Conservation (phyloP, 1,140 invertebrate species). For the Euborellia annulipes region DNA sequence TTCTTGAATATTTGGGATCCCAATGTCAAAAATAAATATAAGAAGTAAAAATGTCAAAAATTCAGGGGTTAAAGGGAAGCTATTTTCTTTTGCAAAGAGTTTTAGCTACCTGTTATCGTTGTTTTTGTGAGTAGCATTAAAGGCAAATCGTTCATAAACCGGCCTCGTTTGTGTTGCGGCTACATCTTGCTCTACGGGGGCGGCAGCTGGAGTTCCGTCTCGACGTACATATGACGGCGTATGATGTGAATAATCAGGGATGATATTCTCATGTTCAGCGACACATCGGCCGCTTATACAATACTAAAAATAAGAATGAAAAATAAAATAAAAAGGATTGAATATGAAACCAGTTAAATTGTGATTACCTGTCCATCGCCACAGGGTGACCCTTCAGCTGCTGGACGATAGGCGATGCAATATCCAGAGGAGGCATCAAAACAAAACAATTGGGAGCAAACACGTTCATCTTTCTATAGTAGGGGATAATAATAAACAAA, state of each 20-base stretch:
- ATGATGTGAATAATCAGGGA: slow-evolving; percentile 82
- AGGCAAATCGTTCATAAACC: slow-evolving; percentile 17
- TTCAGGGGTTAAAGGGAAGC: no score
- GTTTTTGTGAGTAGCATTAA: no score
- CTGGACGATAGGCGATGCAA: slow-evolving; percentile 86
- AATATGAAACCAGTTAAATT: no score
- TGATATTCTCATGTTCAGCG: slow-evolving; percentile 81
- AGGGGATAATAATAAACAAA: neutral
- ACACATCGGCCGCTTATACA: slow-evolving; percentile 82
- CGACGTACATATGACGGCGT: slow-evolving; percentile 53
- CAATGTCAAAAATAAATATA: no score
- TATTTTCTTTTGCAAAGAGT: no score
- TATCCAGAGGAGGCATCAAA: slow-evolving; percentile 88
- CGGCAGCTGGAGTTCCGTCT: slow-evolving; percentile 15
- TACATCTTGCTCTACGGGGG: slow-evolving; percentile 21
- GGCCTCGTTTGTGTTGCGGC: slow-evolving; percentile 25
- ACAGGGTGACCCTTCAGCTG: slow-evolving; percentile 84
- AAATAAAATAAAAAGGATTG: slow-evolving; percentile 1
- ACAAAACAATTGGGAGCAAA: slow-evolving; percentile 89
- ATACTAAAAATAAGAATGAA: slow-evolving; percentile 42
- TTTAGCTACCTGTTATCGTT: no score
- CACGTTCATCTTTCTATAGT: slow-evolving; percentile 75
- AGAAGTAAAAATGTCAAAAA: no score
- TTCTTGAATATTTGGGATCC: no score
- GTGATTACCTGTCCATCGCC: slow-evolving; percentile 74